Conservation (phyloP, 2,888 invertebrate species). For the Ophraella communa region DNA sequence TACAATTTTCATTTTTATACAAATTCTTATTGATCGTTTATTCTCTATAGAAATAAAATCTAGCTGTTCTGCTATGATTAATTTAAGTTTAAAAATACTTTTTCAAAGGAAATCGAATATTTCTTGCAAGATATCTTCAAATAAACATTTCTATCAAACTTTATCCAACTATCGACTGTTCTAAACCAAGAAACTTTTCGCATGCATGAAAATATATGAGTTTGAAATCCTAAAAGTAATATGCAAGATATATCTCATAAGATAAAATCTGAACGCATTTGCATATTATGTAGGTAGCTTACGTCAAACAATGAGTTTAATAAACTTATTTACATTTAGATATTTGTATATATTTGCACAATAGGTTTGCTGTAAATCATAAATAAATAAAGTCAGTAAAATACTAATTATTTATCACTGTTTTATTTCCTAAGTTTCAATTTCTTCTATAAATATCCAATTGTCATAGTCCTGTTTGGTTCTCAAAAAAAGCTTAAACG, state of each 20-base stretch:
- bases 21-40: too few species aligned
- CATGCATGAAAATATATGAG: not conserved
- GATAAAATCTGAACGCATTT: not conserved
- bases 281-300: not conserved
- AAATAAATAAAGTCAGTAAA: too few species aligned
- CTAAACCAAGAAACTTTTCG: not conserved
- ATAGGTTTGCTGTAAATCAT: not conserved
- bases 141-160: not conserved
- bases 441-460: conserved; percentile 9
- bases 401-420: too few species aligned
- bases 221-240: not conserved
- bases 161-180: not conserved
- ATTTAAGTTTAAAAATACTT: too few species aligned
- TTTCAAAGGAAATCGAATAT: not conserved
- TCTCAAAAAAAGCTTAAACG: not conserved
- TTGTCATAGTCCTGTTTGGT: not conserved
- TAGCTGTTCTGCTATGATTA: too few species aligned
- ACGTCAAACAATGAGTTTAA: not conserved
- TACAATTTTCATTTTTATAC: too few species aligned
- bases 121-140: not conserved
- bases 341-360: not conserved
- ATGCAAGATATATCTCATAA: not conserved
- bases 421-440: too few species aligned
- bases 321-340: not conserved
- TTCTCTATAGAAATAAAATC: too few species aligned